A percentile compares a stretch with the other conserved stretches of the same genome.
Evolutionary conservation across 1,140 invertebrate species (phyloP).

Genomic region (Brachionus angularis): DNA sequence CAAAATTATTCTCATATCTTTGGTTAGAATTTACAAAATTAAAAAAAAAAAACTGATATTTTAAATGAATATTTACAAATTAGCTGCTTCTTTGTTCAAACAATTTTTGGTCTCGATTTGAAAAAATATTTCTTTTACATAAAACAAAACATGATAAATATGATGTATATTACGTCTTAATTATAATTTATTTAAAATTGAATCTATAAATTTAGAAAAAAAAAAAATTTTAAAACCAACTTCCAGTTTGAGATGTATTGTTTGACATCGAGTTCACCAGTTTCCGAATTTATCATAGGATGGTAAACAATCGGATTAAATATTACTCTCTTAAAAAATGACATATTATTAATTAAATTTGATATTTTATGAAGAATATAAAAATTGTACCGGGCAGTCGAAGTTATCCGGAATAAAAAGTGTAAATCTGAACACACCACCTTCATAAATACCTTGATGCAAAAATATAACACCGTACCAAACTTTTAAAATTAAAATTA

Average conservation of each 20-base stretch:
- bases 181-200: too few relatives aligned
- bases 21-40: constrained; percentile 8
- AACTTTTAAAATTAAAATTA: constrained; percentile 63
- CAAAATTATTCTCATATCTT: constrained; percentile 65
- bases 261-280: constrained; percentile 69
- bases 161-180: constrained; percentile 68
- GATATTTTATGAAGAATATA: not conserved
- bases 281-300: constrained; percentile 73
- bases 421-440: constrained; percentile 80
- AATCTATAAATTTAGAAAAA: constrained; percentile 44
- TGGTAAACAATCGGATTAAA: constrained; percentile 82
- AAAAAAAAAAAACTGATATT: constrained; percentile 11
- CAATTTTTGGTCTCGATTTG: constrained; percentile 69
- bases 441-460: constrained; percentile 76
- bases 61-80: constrained; percentile 64
- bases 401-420: constrained; percentile 78
- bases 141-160: constrained; percentile 82
- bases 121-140: constrained; percentile 73
- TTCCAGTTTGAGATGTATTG: constrained; percentile 78
- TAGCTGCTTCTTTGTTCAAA: constrained; percentile 71
- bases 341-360: constrained; percentile 7
- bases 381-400: constrained; percentile 70
- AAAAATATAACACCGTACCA: constrained; percentile 92
- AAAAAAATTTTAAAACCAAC: constrained; percentile 46
- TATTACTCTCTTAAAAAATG: constrained; percentile 67